phyloP scores from a whole-genome alignment of 1,140 invertebrate species.

The Orchesella cincta region DNA sequence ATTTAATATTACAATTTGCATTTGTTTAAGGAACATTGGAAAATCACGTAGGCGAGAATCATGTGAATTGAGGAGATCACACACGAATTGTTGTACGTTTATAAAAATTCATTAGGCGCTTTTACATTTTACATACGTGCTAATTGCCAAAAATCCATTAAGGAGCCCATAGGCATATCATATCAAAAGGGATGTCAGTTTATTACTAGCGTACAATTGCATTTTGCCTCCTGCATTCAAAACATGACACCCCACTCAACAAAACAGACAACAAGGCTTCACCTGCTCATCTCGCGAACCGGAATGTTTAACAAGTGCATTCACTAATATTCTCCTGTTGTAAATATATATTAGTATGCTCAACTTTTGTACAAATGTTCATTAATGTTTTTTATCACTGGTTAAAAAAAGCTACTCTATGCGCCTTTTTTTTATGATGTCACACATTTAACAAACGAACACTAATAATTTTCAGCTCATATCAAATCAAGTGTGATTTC shows the following conservation, averaged over 20 bases:
- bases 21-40: too few relatives aligned
- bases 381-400: too few relatives aligned
- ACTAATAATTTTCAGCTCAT: neutral
- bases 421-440: too few relatives aligned
- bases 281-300: neutral
- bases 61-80: too few relatives aligned
- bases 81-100: too few relatives aligned
- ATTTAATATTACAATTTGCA: too few relatives aligned
- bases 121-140: conserved; percentile 29
- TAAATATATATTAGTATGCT: neutral
- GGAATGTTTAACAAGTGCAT: neutral
- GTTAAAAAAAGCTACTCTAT: neutral
- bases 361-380: neutral
- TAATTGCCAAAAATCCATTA: conserved; percentile 28
- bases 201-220: neutral
- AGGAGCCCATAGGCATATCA: conserved; percentile 21
- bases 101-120: too few relatives aligned
- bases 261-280: neutral
- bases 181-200: conserved; percentile 17
- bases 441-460: neutral
- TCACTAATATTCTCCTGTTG: neutral
- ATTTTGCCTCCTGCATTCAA: conserved; percentile 7
- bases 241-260: conserved; percentile 7
- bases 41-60: too few relatives aligned
- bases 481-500: conserved; percentile 8